Evolutionary conservation across 2,113 vertebrate genomes (phyloP).

Genomic region (Hydrolagus affinis): DNA sequence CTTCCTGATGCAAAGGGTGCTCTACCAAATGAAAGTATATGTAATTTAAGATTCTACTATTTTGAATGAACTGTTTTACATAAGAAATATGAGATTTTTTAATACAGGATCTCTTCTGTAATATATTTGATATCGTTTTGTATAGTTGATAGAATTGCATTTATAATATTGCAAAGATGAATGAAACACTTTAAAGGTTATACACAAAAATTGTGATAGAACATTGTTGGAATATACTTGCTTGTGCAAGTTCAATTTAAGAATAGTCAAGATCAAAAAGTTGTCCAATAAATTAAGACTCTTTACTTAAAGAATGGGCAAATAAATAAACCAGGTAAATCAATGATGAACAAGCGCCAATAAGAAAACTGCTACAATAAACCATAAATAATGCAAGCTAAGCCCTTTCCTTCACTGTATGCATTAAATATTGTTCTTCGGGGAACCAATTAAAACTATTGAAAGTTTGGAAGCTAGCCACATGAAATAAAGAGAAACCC

Average conservation of each 20-base stretch:
- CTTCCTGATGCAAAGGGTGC: no score
- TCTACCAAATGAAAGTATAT: no score
- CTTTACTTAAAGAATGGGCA: not conserved
- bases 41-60: not conserved
- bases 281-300: not conserved
- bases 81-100: not conserved
- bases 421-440: slow-evolving; percentile 69
- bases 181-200: not conserved
- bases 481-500: slow-evolving; percentile 66
- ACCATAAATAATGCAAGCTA: slow-evolving; percentile 63
- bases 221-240: not conserved
- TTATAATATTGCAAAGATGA: not conserved
- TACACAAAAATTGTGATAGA: not conserved
- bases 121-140: not conserved
- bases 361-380: slow-evolving; percentile 47
- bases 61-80: not conserved
- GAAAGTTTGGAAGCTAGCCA: slow-evolving; percentile 74
- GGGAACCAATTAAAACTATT: slow-evolving; percentile 84
- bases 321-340: not conserved
- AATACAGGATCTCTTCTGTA: not conserved
- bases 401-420: slow-evolving; percentile 70
- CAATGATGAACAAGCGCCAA: not conserved
- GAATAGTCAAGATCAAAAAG: not conserved
- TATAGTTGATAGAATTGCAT: not conserved
- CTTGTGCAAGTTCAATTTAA: not conserved